Evolutionary conservation across 2,888 invertebrate genomes (phyloP).

Genomic region (Hypena proboscidalis): DNA sequence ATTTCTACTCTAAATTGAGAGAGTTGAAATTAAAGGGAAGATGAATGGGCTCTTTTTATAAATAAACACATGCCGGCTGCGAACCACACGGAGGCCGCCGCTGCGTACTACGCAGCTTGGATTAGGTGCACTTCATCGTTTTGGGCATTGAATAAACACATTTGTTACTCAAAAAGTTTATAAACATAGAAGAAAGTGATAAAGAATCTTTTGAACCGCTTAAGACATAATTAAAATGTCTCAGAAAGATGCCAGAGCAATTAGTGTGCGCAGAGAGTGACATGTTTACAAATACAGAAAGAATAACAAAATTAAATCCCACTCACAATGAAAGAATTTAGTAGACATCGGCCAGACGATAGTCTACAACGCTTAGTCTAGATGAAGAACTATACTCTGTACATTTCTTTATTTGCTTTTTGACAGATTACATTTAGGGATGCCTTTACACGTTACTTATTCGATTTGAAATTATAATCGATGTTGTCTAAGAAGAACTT

Average conservation of each 20-base stretch:
- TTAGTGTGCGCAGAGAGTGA: not conserved
- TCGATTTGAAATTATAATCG: too few relatives aligned
- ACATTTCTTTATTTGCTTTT: too few relatives aligned
- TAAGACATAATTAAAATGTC: conserved; percentile 5
- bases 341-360: not conserved
- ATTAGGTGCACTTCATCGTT: conserved; percentile 53
- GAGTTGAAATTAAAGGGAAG: conserved; percentile 48
- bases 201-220: not conserved
- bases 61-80: conserved; percentile 64
- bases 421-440: too few relatives aligned
- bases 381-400: too few relatives aligned
- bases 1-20: conserved; percentile 28
- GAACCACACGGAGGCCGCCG: conserved; percentile 55
- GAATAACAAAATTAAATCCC: not conserved
- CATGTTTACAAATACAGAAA: not conserved
- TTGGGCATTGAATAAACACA: conserved; percentile 53
- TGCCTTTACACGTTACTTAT: too few relatives aligned
- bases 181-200: conserved; percentile 14
- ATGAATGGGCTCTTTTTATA: conserved; percentile 71
- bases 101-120: conserved; percentile 52
- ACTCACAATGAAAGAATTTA: not conserved
- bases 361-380: too few relatives aligned
- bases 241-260: not conserved
- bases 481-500: too few relatives aligned
- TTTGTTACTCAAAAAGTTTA: conserved; percentile 44